These are phyloP conservation scores for Merluccius polli DNA, from an alignment of 2,797 vertebrate genomes.

Conservation along the genomic window DNA sequence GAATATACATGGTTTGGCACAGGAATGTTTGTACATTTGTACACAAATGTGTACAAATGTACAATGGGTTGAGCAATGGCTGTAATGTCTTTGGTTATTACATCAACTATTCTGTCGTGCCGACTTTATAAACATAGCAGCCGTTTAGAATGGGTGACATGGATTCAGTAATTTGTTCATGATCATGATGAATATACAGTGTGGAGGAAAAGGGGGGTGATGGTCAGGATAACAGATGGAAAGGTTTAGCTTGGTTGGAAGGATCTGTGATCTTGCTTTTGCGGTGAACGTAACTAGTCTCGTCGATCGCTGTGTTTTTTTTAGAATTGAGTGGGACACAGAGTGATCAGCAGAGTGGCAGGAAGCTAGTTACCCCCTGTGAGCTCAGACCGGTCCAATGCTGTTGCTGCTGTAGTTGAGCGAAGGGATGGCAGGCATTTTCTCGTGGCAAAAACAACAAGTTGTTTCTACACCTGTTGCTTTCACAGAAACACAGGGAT, in stretches of 20 bases:
- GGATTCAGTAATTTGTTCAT: background rate
- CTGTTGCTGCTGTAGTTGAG: background rate
- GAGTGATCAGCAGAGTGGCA: background rate
- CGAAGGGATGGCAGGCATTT: background rate
- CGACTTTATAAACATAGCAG: background rate
- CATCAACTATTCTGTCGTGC: too few species aligned
- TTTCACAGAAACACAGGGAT: background rate
- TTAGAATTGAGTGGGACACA: too few species aligned
- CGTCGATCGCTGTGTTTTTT: background rate
- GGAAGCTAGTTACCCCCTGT: background rate
- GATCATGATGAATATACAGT: background rate
- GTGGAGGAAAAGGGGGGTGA: background rate
- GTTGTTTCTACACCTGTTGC: background rate
- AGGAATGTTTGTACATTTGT: background rate
- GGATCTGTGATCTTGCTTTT: background rate
- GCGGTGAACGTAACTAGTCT: background rate
- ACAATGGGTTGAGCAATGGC: background rate
- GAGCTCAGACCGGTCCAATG: background rate
- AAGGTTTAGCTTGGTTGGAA: background rate
- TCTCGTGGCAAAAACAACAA: background rate
- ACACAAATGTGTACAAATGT: too few species aligned
- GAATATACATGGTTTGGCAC: background rate
- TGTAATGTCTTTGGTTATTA: background rate
- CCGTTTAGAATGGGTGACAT: background rate
- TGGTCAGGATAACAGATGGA: background rate